Percentiles rank a stretch among this genome's conserved stretches.
Conservation (phyloP, 2,797 vertebrate genomes). For the Manis pentadactyla region DNA sequence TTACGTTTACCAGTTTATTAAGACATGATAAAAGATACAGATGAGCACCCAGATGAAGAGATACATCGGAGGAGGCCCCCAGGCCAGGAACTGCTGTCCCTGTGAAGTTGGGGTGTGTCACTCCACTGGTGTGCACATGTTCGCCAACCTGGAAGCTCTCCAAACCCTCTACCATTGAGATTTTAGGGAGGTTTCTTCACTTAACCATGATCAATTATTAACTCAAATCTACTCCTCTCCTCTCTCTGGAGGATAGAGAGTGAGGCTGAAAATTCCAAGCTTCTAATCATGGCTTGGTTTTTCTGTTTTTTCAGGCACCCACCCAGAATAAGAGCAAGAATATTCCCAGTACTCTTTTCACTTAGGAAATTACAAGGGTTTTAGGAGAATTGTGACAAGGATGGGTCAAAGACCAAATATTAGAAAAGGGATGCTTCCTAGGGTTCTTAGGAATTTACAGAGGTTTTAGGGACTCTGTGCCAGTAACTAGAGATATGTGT, state of each 20-base stretch:
- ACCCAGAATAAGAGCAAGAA: neutral
- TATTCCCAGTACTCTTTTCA: neutral
- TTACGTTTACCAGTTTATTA: neutral
- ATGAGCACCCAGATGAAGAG: neutral
- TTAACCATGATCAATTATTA: neutral
- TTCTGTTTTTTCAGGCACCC: neutral
- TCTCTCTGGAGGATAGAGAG: neutral
- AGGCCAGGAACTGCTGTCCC: neutral
- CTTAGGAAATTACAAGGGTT: neutral
- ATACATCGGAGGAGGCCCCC: neutral
- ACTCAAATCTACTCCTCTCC: neutral
- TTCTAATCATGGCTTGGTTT: neutral
- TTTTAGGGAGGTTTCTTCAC: neutral
- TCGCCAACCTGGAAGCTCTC: neutral
- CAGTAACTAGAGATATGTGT: neutral
- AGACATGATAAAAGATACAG: neutral
- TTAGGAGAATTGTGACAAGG: neutral
- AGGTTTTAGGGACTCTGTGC: neutral
- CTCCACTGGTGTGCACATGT: neutral
- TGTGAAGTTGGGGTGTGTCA: neutral
- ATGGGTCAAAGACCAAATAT: neutral
- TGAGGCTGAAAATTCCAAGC: neutral
- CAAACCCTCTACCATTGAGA: neutral
- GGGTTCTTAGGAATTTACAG: neutral
- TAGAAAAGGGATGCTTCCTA: neutral